These are phyloP conservation scores for Chaitophorus viminalis DNA, from an alignment of 2,888 invertebrate species.

Conservation along the genomic window DNA sequence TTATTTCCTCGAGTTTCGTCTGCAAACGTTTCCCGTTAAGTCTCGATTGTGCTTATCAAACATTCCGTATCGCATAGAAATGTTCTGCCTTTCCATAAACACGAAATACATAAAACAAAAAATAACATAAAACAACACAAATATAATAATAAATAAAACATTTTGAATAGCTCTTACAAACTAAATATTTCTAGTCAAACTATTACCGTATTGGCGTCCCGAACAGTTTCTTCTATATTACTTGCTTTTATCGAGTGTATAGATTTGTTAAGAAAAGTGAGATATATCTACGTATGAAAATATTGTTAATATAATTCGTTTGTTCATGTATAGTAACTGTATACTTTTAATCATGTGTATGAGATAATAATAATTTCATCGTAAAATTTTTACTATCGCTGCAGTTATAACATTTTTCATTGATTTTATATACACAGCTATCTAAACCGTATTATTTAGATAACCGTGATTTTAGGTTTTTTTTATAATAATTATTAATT, in stretches of 20 bases:
- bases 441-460: too few species aligned
- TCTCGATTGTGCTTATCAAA: conserved; percentile 43
- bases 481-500: too few species aligned
- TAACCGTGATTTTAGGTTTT: too few species aligned
- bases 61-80: conserved; percentile 38
- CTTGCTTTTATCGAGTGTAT: background rate
- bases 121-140: background rate
- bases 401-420: too few species aligned
- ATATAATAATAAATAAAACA: background rate
- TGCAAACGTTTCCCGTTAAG: conserved; percentile 44
- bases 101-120: background rate
- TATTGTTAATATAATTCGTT: background rate
- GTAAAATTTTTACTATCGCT: too few species aligned
- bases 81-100: background rate
- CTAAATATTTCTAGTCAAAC: background rate
- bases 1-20: conserved; percentile 44
- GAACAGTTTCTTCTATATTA: background rate
- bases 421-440: too few species aligned
- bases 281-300: background rate
- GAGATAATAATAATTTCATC: too few species aligned
- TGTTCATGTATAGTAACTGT: background rate
- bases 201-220: background rate
- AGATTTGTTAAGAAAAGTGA: background rate
- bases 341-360: too few species aligned
- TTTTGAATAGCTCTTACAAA: background rate